Evolutionary conservation across 2,888 invertebrate genomes (phyloP).

Genomic region (Lepetodrilus schrolli): DNA sequence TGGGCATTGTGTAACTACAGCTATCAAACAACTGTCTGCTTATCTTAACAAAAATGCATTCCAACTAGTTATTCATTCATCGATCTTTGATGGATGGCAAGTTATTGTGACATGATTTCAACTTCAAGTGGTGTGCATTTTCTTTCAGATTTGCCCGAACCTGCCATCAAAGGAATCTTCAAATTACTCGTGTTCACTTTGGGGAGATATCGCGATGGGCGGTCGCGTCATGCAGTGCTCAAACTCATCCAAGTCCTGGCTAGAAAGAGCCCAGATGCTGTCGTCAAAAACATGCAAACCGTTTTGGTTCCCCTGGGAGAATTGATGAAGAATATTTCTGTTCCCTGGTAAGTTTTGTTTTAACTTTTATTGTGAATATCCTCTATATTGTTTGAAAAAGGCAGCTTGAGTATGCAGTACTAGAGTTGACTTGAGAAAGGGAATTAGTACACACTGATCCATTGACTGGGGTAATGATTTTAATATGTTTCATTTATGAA

Average conservation of each 20-base stretch:
- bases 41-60: not conserved
- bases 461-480: too few relatives aligned
- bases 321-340: conserved; percentile 80
- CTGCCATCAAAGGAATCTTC: conserved; percentile 86
- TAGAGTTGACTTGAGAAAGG: too few relatives aligned
- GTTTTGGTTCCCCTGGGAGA: conserved; percentile 81
- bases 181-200: conserved; percentile 85
- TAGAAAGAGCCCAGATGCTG: conserved; percentile 82
- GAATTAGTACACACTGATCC: too few relatives aligned
- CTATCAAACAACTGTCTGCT: not conserved
- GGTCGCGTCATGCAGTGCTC: conserved; percentile 85
- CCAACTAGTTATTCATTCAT: too few relatives aligned
- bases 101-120: too few relatives aligned
- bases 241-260: conserved; percentile 82
- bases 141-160: conserved; percentile 84
- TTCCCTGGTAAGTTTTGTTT: conserved; percentile 79
- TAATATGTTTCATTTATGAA: too few relatives aligned
- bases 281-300: conserved; percentile 82
- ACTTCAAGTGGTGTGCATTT: conserved; percentile 12
- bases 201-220: conserved; percentile 86
- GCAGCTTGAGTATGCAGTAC: too few relatives aligned
- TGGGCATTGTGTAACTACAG: not conserved
- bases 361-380: not conserved
- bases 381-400: too few relatives aligned
- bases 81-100: too few relatives aligned